Percentiles rank a stretch among this genome's conserved stretches.
phyloP scores from a whole-genome alignment of 1,140 invertebrate genomes.

The Neelides sp. region DNA sequence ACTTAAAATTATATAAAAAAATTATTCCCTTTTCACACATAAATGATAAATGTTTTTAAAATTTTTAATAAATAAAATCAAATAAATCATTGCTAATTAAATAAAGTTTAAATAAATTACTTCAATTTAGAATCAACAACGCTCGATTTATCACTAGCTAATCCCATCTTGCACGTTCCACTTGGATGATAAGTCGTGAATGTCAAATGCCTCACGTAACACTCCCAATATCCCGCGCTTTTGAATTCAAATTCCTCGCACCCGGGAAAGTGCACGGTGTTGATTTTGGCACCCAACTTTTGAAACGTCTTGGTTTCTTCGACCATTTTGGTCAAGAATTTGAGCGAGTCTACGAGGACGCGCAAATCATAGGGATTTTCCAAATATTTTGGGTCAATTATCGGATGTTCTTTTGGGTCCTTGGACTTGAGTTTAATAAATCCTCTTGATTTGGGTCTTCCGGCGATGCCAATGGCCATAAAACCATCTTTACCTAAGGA shows the following conservation, averaged over 20 bases:
- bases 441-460: conserved; percentile 60
- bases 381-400: conserved; percentile 68
- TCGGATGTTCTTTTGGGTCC: conserved; percentile 60
- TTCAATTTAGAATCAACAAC: conserved; percentile 44
- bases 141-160: conserved; percentile 43
- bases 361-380: conserved; percentile 46
- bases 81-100: background rate
- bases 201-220: conserved; percentile 51
- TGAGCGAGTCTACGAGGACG: conserved; percentile 30
- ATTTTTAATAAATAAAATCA: background rate
- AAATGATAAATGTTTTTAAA: no score
- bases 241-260: conserved; percentile 50
- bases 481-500: conserved; percentile 40
- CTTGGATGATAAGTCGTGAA: conserved; percentile 62
- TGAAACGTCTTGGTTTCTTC: conserved; percentile 45
- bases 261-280: conserved; percentile 47
- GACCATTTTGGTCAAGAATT: conserved; percentile 13
- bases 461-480: conserved; percentile 52
- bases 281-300: conserved; percentile 45
- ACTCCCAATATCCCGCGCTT: conserved; percentile 59
- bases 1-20: background rate
- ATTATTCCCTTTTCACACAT: no score
- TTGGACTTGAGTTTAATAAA: conserved; percentile 49
- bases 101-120: conserved; percentile 26
- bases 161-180: conserved; percentile 78